A percentile compares a stretch with the other conserved stretches of the same genome.
Evolutionary conservation across 2,113 vertebrate species (phyloP).

Genomic region (Rafetus swinhoei): DNA sequence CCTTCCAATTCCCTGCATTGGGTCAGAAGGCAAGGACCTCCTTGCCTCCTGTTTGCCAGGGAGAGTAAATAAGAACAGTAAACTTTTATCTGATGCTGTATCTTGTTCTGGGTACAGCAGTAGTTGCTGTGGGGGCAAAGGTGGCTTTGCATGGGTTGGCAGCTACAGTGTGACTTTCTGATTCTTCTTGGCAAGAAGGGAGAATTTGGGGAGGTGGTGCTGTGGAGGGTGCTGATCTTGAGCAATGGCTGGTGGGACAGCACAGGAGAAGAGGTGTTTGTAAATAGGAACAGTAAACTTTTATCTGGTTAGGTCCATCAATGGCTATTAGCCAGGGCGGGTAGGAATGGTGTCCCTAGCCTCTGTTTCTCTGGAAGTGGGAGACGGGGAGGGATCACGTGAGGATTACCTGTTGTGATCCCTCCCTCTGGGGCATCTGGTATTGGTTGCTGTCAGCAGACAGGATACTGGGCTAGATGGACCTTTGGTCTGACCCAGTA

Average conservation of each 20-base stretch:
- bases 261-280: not conserved
- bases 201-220: too few species aligned
- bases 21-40: not conserved
- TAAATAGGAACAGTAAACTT: not conserved
- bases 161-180: not conserved
- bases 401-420: too few species aligned
- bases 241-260: not conserved
- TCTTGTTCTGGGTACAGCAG: accelerated
- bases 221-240: not conserved
- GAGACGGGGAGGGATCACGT: too few species aligned
- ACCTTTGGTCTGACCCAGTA: too few species aligned
- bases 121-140: accelerated
- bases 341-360: too few species aligned
- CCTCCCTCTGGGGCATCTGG: too few species aligned
- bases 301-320: too few species aligned
- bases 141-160: accelerated
- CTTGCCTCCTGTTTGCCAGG: not conserved
- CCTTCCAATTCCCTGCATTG: not conserved
- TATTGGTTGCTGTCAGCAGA: too few species aligned
- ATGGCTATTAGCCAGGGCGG: too few species aligned
- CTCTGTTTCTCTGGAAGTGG: too few species aligned
- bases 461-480: too few species aligned
- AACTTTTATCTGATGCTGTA: not conserved
- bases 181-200: too few species aligned
- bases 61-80: not conserved